phyloP scores from a whole-genome alignment of 2,888 invertebrate genomes.

The Macrosoma leucophasiata region DNA sequence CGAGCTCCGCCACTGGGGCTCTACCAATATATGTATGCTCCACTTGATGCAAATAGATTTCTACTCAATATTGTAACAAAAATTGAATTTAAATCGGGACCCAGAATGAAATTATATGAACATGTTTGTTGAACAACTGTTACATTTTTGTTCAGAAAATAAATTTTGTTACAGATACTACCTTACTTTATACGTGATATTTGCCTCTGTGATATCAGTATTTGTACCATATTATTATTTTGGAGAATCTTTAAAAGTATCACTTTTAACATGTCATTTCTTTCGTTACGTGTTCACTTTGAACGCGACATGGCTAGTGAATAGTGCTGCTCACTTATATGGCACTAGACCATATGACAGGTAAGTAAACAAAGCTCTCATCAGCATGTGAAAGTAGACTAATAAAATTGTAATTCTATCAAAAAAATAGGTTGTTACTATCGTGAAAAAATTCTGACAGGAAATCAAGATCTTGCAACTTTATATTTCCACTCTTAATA shows the following conservation, averaged over 20 bases:
- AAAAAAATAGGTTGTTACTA: too few relatives aligned
- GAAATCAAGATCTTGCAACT: too few relatives aligned
- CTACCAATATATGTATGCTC: too few relatives aligned
- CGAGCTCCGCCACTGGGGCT: too few relatives aligned
- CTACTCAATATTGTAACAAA: too few relatives aligned
- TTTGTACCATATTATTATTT: constrained; percentile 80
- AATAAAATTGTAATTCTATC: too few relatives aligned
- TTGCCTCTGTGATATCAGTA: constrained; percentile 78
- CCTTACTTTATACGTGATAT: constrained; percentile 71
- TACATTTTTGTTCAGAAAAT: neutral
- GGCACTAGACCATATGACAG: constrained; percentile 86
- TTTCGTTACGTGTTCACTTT: constrained; percentile 77
- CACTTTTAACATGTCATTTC: constrained; percentile 78
- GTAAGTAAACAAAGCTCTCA: too few relatives aligned
- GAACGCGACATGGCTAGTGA: constrained; percentile 89
- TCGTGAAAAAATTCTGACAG: too few relatives aligned
- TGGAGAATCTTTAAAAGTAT: constrained; percentile 77
- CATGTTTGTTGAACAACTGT: constrained; percentile 19
- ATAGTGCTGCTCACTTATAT: constrained; percentile 87
- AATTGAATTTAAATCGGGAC: too few relatives aligned
- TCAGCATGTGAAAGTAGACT: too few relatives aligned
- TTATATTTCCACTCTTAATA: too few relatives aligned
- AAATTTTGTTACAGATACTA: constrained; percentile 77
- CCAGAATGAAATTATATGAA: neutral
- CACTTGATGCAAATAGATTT: too few relatives aligned